phyloP scores from a whole-genome alignment of 2,797 vertebrate species.

The Diplodus puntazzo region DNA sequence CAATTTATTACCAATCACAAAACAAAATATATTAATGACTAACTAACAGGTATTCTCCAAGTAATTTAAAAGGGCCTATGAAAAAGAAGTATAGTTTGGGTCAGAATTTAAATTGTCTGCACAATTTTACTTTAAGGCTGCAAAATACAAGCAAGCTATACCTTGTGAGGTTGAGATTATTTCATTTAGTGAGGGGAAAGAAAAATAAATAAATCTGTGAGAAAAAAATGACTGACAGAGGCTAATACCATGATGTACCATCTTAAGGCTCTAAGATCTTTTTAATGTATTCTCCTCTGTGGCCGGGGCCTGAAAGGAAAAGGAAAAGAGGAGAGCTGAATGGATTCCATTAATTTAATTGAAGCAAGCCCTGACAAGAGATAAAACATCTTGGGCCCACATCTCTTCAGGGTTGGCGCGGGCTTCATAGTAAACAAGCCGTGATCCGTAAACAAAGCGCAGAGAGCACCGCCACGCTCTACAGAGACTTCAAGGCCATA shows the following conservation, averaged over 20 bases:
- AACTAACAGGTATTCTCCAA: background rate
- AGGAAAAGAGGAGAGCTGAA: slow-evolving; percentile 92
- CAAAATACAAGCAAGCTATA: slow-evolving; percentile 71
- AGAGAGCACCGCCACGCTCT: slow-evolving; percentile 83
- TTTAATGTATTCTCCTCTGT: slow-evolving; percentile 95
- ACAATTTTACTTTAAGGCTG: slow-evolving; percentile 59
- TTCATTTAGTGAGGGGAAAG: slow-evolving; percentile 86
- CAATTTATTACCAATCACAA: background rate
- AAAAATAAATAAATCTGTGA: slow-evolving; percentile 63
- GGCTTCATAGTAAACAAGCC: slow-evolving; percentile 95
- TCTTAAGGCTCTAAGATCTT: slow-evolving; percentile 98
- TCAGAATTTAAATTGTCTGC: slow-evolving; percentile 80
- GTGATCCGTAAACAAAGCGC: slow-evolving; percentile 90
- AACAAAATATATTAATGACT: background rate
- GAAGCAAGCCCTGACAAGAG: slow-evolving; percentile 97
- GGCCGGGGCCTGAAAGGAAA: slow-evolving; percentile 92
- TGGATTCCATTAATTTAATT: slow-evolving; percentile 99
- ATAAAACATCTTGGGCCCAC: slow-evolving; percentile 96
- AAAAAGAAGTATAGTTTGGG: background rate
- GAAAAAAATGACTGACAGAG: slow-evolving; percentile 87
- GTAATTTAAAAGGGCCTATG: background rate
- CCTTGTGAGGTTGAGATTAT: slow-evolving; percentile 88
- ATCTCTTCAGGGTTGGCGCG: slow-evolving; percentile 92
- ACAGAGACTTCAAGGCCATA: slow-evolving; percentile 92
- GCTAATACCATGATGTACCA: slow-evolving; percentile 95